Conservation (phyloP, 1,140 invertebrate species). For the Achatina immaculata region DNA sequence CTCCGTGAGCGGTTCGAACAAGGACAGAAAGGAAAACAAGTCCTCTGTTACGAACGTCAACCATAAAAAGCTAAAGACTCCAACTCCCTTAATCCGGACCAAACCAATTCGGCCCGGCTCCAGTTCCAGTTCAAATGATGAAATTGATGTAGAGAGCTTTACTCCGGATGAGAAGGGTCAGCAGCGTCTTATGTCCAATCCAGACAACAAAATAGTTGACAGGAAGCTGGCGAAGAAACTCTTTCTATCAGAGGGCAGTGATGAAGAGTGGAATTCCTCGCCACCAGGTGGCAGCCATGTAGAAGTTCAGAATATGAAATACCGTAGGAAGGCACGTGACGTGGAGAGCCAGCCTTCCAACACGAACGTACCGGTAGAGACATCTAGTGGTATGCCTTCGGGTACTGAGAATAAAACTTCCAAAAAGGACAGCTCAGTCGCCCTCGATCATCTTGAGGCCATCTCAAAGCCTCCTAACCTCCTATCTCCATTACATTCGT, state of each 20-base stretch:
- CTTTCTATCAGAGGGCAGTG: neutral
- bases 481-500: neutral
- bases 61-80: neutral
- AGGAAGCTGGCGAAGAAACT: neutral
- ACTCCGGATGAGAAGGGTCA: constrained; percentile 14
- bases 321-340: neutral
- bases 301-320: neutral
- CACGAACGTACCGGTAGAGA: neutral
- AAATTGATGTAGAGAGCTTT: constrained; percentile 6
- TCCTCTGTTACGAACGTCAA: neutral
- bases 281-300: neutral
- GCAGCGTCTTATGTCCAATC: neutral
- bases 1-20: too few species aligned
- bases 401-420: neutral
- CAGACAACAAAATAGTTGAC: neutral
- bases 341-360: neutral
- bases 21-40: neutral
- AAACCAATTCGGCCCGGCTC: neutral
- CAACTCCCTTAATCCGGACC: neutral
- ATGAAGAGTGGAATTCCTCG: neutral
- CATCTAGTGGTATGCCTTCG: neutral
- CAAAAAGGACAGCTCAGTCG: neutral
- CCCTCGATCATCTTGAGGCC: constrained; percentile 10
- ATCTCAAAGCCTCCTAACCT: constrained; percentile 19
- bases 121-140: neutral